Conservation (phyloP, 35 echinoderm and acorn worm genomes). For the Ophioderma brevispina region DNA sequence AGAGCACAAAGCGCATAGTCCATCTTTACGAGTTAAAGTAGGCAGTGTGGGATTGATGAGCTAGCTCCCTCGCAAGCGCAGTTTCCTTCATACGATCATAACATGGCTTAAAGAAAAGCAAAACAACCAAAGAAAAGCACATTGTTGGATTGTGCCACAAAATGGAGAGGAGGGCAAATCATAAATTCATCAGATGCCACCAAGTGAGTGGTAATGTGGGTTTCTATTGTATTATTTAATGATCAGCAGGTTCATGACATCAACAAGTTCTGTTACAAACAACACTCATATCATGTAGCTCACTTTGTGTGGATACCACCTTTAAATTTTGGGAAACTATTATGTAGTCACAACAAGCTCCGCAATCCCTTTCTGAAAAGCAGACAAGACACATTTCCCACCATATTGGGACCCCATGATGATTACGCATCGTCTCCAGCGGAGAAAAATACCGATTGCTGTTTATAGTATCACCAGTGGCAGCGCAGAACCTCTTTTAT, state of each 20-base stretch:
- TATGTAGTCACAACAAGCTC: neutral
- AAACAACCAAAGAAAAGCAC: neutral
- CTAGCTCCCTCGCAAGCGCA: neutral
- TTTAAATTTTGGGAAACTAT: neutral
- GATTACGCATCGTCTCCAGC: neutral
- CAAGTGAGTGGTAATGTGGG: neutral
- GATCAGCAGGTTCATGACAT: neutral
- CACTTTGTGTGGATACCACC: neutral
- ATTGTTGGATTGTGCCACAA: neutral
- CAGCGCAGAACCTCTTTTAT: too few species aligned
- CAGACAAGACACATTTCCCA: neutral
- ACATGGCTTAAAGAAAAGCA: neutral
- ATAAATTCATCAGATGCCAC: neutral
- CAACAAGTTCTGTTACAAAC: neutral
- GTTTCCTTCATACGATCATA: neutral
- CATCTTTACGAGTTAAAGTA: neutral
- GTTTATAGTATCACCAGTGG: too few species aligned
- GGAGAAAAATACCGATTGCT: neutral
- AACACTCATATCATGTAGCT: neutral
- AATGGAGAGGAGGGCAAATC: neutral
- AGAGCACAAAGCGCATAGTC: neutral
- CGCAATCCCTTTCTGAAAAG: neutral
- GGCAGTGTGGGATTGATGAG: neutral
- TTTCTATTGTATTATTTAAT: neutral
- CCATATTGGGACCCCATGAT: neutral